Conservation (phyloP, 2,113 vertebrate species). For the Notechis scutatus region DNA sequence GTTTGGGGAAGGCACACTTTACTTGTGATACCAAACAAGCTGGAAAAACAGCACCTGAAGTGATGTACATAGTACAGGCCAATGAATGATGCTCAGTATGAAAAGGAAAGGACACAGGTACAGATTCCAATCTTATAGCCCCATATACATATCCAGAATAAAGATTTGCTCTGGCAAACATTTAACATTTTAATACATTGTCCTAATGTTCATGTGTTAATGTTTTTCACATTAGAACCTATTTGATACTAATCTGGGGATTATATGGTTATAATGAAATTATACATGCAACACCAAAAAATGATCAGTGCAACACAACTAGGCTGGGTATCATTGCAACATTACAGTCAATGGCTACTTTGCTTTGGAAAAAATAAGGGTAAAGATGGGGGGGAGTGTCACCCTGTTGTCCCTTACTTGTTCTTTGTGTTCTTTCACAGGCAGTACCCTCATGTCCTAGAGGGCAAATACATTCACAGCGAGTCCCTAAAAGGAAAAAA, state of each 20-base stretch:
- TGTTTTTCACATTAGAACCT: neutral
- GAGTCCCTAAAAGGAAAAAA: constrained; percentile 67
- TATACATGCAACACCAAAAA: neutral
- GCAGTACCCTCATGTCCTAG: constrained; percentile 73
- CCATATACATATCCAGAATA: neutral
- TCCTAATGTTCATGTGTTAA: neutral
- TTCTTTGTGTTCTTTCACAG: constrained; percentile 76
- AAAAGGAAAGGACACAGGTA: neutral
- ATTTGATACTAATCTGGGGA: neutral
- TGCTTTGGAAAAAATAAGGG: neutral
- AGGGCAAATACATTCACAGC: constrained; percentile 87
- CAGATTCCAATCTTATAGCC: neutral
- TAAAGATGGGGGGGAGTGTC: neutral
- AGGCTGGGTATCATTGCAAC: neutral
- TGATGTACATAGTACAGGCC: neutral
- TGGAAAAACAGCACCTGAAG: neutral
- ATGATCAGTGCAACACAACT: neutral
- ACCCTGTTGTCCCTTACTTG: constrained; percentile 63
- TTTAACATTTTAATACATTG: neutral
- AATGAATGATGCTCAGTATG: neutral
- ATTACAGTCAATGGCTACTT: neutral
- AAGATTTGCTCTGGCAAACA: neutral
- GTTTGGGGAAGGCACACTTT: neutral
- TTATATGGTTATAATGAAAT: neutral
- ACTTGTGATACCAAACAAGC: neutral